Base-by-base conservation (phyloP, 2,797 vertebrate genomes). In the Knipowitschia caucasica region DNA sequence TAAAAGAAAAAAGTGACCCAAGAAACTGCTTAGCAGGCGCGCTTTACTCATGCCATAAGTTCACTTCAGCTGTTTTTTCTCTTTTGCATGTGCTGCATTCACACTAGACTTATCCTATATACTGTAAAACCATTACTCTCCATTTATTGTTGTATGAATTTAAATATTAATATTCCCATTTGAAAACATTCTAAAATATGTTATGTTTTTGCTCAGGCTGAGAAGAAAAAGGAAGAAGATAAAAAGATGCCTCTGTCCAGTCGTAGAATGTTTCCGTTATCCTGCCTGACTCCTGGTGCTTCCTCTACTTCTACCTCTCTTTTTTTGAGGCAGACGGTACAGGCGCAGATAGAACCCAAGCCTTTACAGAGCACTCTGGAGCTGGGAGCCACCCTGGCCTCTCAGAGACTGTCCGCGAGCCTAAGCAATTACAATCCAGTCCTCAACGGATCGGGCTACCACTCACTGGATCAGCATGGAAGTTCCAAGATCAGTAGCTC, bases 141-240 rank as follows among this genome's bases (percentile, higher is more conserved):
- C 35, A 47, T 47, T 25, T 17, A 47, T 31, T 20, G 2, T 55
- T 24, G 30, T 61, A 2, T 70, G 14, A n/a, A 53, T n/a, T 34
- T 4, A 36, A 9, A 18, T 40, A 11, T 12, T 12, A 20, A 39
- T 17, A n/a, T 36, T 36, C 5, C 34, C 18, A 20, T 38, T 38
- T 14, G 2, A 24, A 23, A n/a, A 7, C n/a, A 42, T 15, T 15
- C 5, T 7, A 7, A 38, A 15, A 10, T 20, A 23, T n/a, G n/a
- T 23, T 49, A 43, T 66, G 60, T 35, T 77, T 17, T 71, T 18
- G 76, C 66, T 40, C 51, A 91, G 90, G 88, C 86, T 51, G 90
- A 91, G 69, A 87, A 84, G 62, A 88, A 91, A 45, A 91, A 92
- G 66, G 93, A 94, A 55, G 93, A 94, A 51, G 87, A 88, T 65